A percentile compares a stretch with the other conserved stretches of the same genome.
Evolutionary conservation across 2,113 vertebrate species (phyloP).

Genomic region (Lepus americanus): DNA sequence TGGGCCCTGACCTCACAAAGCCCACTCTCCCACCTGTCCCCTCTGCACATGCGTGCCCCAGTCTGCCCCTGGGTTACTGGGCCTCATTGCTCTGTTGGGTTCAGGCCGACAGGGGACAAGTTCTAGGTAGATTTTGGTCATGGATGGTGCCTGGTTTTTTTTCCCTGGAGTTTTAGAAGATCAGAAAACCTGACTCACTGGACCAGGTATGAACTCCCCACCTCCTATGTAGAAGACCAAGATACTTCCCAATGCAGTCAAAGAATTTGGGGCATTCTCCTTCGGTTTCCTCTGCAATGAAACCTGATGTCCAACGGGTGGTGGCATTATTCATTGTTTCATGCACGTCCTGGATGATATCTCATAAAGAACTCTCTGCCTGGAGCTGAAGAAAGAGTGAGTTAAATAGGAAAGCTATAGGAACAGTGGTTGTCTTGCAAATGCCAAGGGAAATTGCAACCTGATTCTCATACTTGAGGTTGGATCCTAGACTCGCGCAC

Average conservation of each 20-base stretch:
- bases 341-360: neutral
- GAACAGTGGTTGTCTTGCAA: neutral
- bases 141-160: neutral
- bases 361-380: neutral
- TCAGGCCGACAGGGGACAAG: neutral
- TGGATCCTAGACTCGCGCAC: neutral
- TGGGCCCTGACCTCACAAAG: neutral
- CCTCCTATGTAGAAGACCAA: neutral
- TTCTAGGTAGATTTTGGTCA: neutral
- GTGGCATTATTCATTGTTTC: neutral
- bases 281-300: neutral
- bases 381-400: neutral
- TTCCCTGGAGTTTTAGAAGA: slow-evolving; percentile 15
- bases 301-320: neutral
- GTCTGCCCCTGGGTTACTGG: neutral
- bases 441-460: neutral
- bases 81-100: neutral
- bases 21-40: neutral
- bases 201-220: neutral
- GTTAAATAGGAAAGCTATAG: neutral
- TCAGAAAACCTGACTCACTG: neutral
- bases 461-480: neutral
- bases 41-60: neutral
- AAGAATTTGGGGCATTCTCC: neutral
- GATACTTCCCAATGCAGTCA: neutral